Conservation (phyloP, 2,797 vertebrate species). For the Pantherophis vulpinus region DNA sequence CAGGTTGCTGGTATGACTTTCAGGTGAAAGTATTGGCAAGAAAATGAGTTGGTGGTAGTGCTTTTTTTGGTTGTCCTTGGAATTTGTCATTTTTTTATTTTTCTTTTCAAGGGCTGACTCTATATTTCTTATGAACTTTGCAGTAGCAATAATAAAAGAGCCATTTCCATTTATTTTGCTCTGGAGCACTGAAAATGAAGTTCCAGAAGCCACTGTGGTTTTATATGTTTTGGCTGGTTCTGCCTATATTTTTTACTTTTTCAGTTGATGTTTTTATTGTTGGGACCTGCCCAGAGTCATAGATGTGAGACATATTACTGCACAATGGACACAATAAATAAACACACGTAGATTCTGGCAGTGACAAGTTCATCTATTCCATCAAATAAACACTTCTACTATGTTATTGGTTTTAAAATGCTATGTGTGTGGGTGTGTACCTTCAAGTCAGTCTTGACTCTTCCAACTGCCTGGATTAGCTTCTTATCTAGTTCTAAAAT, state of each 20-base stretch:
- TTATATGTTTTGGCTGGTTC: background rate
- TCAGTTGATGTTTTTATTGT: background rate
- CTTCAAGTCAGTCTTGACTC: background rate
- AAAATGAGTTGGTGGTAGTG: background rate
- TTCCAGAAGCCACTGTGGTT: background rate
- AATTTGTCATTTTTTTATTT: background rate
- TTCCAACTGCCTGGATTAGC: background rate
- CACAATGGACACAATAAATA: background rate
- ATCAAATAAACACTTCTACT: background rate
- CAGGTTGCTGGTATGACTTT: background rate
- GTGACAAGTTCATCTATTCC: background rate
- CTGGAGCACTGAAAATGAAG: background rate
- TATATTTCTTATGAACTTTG: background rate
- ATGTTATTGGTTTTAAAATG: background rate
- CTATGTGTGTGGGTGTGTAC: background rate
- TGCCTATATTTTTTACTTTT: background rate
- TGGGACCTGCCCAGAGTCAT: background rate
- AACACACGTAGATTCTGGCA: background rate
- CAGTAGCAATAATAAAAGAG: background rate
- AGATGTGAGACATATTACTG: background rate
- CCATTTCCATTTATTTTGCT: background rate
- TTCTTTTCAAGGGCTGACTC: background rate
- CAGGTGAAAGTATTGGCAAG: background rate
- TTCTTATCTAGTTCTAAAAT: background rate
- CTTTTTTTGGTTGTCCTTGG: background rate